Base-by-base conservation (phyloP, 2,113 vertebrate genomes). In the Numida meleagris region DNA sequence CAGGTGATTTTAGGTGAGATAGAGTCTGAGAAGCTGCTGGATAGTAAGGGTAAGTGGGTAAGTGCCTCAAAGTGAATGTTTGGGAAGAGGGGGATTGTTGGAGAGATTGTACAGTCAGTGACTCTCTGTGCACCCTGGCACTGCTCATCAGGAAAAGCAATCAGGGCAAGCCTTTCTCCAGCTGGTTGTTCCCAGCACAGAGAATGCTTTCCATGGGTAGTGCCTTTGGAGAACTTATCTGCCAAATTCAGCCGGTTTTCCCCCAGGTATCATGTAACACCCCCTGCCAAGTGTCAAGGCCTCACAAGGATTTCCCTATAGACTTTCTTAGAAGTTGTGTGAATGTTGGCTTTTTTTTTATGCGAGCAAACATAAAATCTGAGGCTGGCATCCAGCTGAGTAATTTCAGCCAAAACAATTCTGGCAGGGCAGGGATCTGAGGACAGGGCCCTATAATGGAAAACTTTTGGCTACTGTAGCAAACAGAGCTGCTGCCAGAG, bases 351-450 rank as follows among this genome's bases (percentile, higher is more conserved):
- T 74, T 57, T 57, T 82, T 74, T 57, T 65, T 38, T 29, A 45
- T 34, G n/a, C 10, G 23, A 88, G 68, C 68, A 94, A 94, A 95
- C 67, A 88, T 3, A 82, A 91, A 92, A 86, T 55, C 57, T 1
- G 50, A 88, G 65, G 79, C 89, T 91, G 89, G 91, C 74, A 94
- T 46, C 82, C 65, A 88, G 80, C 79, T 78, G 85, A 74, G 80
- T 40, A 77, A 59, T 80, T 86, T 67, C 63, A 93, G 95, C 95
- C 96, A 94, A 83, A 93, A 58, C 68, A 34, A 89, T 75, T 1
- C 72, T 95, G 93, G 88, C 89, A 93, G 46, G 15, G 85, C 84
- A 84, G 63, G 31, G 71, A 87, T 77, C 63, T 55, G 89, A 93
- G 89, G 93, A 74, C n/a, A 57, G 75, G 88, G 79, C 65, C 79